Base-by-base conservation (phyloP, 2,113 vertebrate genomes). In the Serilophus lunatus region DNA sequence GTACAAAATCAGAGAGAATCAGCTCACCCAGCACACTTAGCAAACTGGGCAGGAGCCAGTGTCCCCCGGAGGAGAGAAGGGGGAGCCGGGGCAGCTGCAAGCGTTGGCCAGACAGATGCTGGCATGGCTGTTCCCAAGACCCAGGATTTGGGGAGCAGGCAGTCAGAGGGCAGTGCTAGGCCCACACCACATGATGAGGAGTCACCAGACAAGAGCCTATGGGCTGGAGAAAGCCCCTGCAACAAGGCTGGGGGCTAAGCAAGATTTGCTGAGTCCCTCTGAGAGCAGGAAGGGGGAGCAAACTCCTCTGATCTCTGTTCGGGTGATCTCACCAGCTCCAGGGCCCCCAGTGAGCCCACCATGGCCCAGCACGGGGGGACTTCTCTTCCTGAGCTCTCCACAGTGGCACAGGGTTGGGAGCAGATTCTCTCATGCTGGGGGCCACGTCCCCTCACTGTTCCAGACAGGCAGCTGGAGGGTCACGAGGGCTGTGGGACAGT, bases 81-180 rank as follows among this genome's bases (percentile, higher is more conserved):
- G 7, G 44, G 42, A 59, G 57, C 61, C 0, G 13, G 6, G 6
- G 57, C 40, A 51, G 61, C 47, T 0, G 0, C 14, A 40, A 65
- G 64, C 64, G 31, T 12, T n/a, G 49, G 33, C 64, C 60, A 53
- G 56, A 33, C 0, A 0, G 47, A 25, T 24, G 65, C 44, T 22
- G 3, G 26, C 10, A 7, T 2, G 38, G 69, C 24, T 82, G 18
- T 71, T 75, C 49, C 60, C 2, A 1, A n/a, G 35, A 70, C 20
- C 33, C 5, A 44, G 3, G 33, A 7, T 47, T 8, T 81, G 36
- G 68, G 80, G 50, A 75, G 29, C 12, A 23, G 49, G 45, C 33
- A 47, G 72, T 44, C 33, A 38, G 50, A 35, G 47, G 14, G 18
- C 71, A 53, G 22, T 38, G 54, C 70, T 36, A 40, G 54, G 18